Evolutionary conservation across 37 sponge, comb jelly and placozoan genomes (phyloP), one percentile per base, ranked within the genome.

Genomic region (Halisarca cf. caerulea): DNA sequence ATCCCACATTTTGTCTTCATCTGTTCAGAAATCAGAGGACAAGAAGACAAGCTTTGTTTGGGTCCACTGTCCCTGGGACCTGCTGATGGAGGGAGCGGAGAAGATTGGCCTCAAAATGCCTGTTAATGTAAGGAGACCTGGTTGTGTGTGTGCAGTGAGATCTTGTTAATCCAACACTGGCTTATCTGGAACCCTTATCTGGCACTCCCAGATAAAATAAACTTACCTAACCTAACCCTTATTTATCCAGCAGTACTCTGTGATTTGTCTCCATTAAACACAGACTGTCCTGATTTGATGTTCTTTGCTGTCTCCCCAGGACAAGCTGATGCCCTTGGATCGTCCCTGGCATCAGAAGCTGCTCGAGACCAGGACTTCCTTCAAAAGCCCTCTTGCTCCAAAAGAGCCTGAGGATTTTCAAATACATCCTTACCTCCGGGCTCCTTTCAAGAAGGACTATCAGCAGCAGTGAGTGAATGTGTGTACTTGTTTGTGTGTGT

Each of bases 101-200:
- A 79, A 88, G 37, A 34, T 97, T 58, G 59, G 84, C 0, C 72
- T 94, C 23, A 79, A 89, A 40, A 91, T 94, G 92, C 97, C 97
- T 33, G 84, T 94, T 53, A 78, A 71, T 42, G 97, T 96, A 35
- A 85, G 89, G 61, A 47, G 11, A 11, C 51, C n/a, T n/a, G n/a
- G n/a, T n/a, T n/a, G n/a, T n/a, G n/a, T n/a, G n/a, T n/a, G n/a
- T n/a, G n/a, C n/a, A n/a, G n/a, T n/a, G n/a, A n/a, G n/a, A n/a
- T n/a, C n/a, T n/a, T n/a, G n/a, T n/a, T n/a, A n/a, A n/a, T n/a
- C n/a, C n/a, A n/a, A n/a, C n/a, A n/a, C n/a, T n/a, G n/a, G n/a
- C n/a, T n/a, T n/a, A n/a, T n/a, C n/a, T n/a, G n/a, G n/a, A n/a
- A n/a, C n/a, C n/a, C n/a, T n/a, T n/a, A n/a, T n/a, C n/a, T n/a